A percentile compares a stretch with the other conserved stretches of the same genome.
These are phyloP conservation scores for Cantharis flavilabris DNA, from an alignment of 2,888 invertebrate genomes.

Conservation along the genomic window DNA sequence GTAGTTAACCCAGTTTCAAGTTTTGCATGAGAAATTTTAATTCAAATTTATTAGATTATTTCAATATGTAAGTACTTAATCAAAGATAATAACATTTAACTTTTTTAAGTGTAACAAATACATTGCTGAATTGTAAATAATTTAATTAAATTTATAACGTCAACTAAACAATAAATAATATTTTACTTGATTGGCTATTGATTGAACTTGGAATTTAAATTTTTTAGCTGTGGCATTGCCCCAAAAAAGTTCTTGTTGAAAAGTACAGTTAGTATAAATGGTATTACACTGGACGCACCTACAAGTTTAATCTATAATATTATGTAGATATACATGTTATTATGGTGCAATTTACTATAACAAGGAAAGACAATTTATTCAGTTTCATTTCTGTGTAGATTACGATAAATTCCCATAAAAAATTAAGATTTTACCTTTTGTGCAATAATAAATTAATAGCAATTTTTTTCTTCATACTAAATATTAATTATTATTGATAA, in stretches of 20 bases:
- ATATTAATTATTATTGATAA: no score
- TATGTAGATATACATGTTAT: background rate
- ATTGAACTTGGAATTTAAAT: background rate
- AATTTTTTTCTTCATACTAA: background rate
- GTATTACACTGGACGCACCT: background rate
- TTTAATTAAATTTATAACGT: no score
- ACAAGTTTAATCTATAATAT: background rate
- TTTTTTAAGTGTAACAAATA: background rate
- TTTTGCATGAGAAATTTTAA: background rate
- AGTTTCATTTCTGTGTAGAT: background rate
- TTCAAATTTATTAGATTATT: background rate
- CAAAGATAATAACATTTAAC: background rate
- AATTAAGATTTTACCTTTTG: background rate
- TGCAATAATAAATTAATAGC: background rate
- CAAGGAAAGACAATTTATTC: background rate
- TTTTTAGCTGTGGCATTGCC: background rate
- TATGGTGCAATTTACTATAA: background rate
- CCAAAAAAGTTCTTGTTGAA: background rate
- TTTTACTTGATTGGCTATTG: background rate
- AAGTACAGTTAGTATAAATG: background rate
- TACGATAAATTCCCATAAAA: background rate
- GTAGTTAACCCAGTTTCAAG: background rate
- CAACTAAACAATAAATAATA: background rate
- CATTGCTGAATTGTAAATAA: background rate
- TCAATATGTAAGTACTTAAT: background rate